Evolutionary conservation across 2,113 vertebrate genomes (phyloP), one percentile per base, ranked within the genome.

Genomic region (Pseudorasbora parva): DNA sequence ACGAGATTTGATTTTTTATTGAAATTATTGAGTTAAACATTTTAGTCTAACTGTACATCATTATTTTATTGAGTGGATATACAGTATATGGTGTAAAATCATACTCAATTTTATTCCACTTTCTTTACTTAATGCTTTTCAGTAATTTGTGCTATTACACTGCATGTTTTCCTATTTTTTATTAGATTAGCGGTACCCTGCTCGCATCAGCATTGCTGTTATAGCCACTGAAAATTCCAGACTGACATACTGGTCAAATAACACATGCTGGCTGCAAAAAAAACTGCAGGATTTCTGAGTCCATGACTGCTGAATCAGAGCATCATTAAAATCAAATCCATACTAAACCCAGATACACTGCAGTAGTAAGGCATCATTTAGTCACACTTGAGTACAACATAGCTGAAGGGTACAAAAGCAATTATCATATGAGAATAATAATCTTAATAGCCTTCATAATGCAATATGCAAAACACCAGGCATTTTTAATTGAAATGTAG

Each of bases 221-320:
- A 12, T 2, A 30, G 37, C 37, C 62, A 66, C 27, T 19, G 27
- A 66, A 66, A 33, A 33, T 54, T 19, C 51, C n/a, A 25, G 23
- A 60, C 57, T 23, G 21, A 60, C 57, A 66, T 17, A 19, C 60
- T 27, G 14, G 30, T 19, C 37, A 43, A n/a, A 69, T 45, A 45
- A 11, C 3, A 45, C 11, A 76, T 56, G 30, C 51, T 1, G 72
- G 25, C 47, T 25, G 72, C 45, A 74, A 19, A 51, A 25, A 74
- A 21, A 45, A 54, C 72, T 10, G 72, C 72, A 54, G 47, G 47
- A 15, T 73, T 33, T 54, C 25, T 21, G 15, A 56, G 17, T 76
- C 51, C 68, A 41, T 57, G 19, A 57, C 6, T 76, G 54, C 74
- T 59, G 54, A 77, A 76, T 76, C 51, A 57, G 74, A 77, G 74